These are phyloP conservation scores for Albula goreensis DNA, from an alignment of 2,113 vertebrate species.

Conservation along the genomic window DNA sequence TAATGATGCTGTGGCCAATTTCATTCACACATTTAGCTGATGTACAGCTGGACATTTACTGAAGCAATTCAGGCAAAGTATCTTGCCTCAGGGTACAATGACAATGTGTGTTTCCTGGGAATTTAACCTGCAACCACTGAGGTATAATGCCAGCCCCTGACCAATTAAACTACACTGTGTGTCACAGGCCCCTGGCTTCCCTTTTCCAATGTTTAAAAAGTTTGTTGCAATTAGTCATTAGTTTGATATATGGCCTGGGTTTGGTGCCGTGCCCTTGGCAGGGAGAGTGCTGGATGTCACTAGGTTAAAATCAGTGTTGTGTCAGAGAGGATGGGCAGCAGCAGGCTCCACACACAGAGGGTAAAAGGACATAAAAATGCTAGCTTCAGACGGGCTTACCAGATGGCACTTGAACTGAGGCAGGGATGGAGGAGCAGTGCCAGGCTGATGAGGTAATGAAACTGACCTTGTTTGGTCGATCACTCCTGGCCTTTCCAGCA, in stretches of 20 bases:
- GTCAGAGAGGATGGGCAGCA: neutral
- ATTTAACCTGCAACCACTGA: too few relatives aligned
- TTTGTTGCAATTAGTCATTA: neutral
- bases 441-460: neutral
- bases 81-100: too few relatives aligned
- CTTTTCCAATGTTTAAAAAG: too few relatives aligned
- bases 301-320: neutral
- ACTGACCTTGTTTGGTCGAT: conserved; percentile 1
- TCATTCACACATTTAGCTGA: too few relatives aligned
- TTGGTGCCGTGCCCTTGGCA: neutral
- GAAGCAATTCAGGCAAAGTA: too few relatives aligned
- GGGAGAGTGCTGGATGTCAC: neutral
- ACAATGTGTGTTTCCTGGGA: too few relatives aligned
- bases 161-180: too few relatives aligned
- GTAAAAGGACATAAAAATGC: neutral
- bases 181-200: too few relatives aligned
- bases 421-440: neutral
- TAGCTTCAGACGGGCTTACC: neutral
- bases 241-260: neutral
- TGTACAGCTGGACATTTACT: too few relatives aligned
- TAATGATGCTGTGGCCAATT: too few relatives aligned
- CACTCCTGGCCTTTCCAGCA: neutral
- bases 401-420: neutral
- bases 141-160: too few relatives aligned
- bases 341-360: neutral